Base-by-base conservation (phyloP, 2,113 vertebrate genomes). In the Anarrhichthys ocellatus region DNA sequence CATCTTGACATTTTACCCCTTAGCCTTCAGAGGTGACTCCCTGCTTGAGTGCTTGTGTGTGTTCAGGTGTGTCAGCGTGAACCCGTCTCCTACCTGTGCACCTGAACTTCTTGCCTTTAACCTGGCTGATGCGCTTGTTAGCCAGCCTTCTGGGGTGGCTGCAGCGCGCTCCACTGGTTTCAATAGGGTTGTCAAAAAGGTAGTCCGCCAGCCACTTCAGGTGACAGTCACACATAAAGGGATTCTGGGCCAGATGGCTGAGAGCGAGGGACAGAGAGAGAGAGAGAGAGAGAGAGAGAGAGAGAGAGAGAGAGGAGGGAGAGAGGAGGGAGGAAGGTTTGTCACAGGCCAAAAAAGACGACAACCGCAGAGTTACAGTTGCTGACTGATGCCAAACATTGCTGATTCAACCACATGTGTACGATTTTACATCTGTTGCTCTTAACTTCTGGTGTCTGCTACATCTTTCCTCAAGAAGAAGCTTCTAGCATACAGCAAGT, bases 41-140 rank as follows among this genome's bases (percentile, higher is more conserved):
- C 96, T 38, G n/a, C 17, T 10, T 77, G 64, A 50, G 36, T 59
- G 18, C 18, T 10, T 56, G 34, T 62, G 44, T n/a, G 67, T 6
- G 52, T 63, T 18, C 42, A 4, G 9, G 15, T 27, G 42, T 52
- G 44, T 38, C 1, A 40, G 52, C 17, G 38, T 66, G 64, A 63
- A 62, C 7, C 46, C 13, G 32, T 80, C 13, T n/a, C 90, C 48
- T 97, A 99, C 98, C 98, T 98, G 98, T 98, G 96, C 98, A 99
- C 93, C 98, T 97, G 96, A 99, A 99, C 97, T 99, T 99, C 96
- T 99, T 99, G 94, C 97, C 97, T 96, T 99, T 99, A 93, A 99
- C 96, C 96, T 99, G 93, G 96, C 97, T 97, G 96, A 99, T 99
- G 90, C 98, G 97, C 86, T 99, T 99, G 97, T 99, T 99, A 90